These are phyloP conservation scores for Strigamia crassipes DNA, from an alignment of 2,888 invertebrate species.

Conservation along the genomic window DNA sequence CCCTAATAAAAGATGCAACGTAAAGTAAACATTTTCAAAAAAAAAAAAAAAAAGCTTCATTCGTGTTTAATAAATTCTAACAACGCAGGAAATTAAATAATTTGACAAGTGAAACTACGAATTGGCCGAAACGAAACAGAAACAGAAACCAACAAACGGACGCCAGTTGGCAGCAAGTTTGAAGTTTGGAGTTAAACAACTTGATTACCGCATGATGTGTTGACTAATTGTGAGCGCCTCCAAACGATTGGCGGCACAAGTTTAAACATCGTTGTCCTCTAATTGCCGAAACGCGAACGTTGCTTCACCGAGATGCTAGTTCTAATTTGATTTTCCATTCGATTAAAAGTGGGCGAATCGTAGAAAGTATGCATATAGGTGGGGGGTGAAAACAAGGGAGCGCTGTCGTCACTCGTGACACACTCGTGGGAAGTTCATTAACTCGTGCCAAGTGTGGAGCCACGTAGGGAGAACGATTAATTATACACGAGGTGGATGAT, in stretches of 20 bases:
- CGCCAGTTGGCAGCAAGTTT: neutral
- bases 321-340: slow-evolving; percentile 10
- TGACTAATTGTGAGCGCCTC: neutral
- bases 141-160: neutral
- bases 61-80: neutral
- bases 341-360: slow-evolving; percentile 21
- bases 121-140: neutral
- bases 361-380: neutral
- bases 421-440: slow-evolving; percentile 16
- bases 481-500: slow-evolving; percentile 11
- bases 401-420: slow-evolving; percentile 21
- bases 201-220: neutral
- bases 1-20: slow-evolving; percentile 1
- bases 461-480: slow-evolving; percentile 5
- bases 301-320: slow-evolving; percentile 10
- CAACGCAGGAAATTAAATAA: neutral
- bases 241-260: neutral
- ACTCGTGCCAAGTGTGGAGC: slow-evolving; percentile 1
- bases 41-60: neutral
- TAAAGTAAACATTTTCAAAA: neutral
- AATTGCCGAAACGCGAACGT: slow-evolving; percentile 10
- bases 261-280: neutral
- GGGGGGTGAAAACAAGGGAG: slow-evolving; percentile 3
- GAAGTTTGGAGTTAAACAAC: slow-evolving; percentile 1
- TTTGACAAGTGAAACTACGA: neutral